Evolutionary conservation across 2,888 invertebrate genomes (phyloP).

Genomic region (Lepas anatifera): DNA sequence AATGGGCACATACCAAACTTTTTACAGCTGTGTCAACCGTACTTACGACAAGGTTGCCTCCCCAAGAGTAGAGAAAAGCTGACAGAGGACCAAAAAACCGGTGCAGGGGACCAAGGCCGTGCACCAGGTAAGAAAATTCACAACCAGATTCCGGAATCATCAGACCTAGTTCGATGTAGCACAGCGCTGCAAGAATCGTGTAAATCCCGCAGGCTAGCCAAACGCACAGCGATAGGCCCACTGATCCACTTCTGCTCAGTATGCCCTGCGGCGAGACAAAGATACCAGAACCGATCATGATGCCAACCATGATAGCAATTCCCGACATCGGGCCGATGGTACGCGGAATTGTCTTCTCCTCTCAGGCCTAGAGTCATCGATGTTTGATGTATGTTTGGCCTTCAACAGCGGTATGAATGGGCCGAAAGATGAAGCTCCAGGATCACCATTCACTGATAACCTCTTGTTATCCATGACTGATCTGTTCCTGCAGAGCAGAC

Average conservation of each 20-base stretch:
- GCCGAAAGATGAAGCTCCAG: too few species aligned
- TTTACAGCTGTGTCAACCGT: constrained; percentile 68
- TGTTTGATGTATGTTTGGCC: too few species aligned
- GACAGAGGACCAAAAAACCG: constrained; percentile 53
- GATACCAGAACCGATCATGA: constrained; percentile 81
- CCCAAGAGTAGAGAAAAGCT: constrained; percentile 63
- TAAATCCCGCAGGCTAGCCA: constrained; percentile 68
- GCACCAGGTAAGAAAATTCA: constrained; percentile 57
- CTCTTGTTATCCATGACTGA: too few species aligned
- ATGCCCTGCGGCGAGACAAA: constrained; percentile 73
- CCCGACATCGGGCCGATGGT: constrained; percentile 62
- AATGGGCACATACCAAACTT: constrained; percentile 61
- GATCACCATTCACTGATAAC: too few species aligned
- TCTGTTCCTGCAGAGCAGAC: too few species aligned
- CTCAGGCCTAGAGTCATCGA: too few species aligned
- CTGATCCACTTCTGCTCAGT: constrained; percentile 59
- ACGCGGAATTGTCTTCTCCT: too few species aligned
- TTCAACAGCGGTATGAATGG: too few species aligned
- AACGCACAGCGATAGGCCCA: constrained; percentile 61
- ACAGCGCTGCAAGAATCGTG: constrained; percentile 65
- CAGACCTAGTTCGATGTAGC: constrained; percentile 68
- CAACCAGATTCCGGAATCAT: constrained; percentile 66
- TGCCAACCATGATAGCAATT: constrained; percentile 67
- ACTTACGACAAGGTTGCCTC: constrained; percentile 56
- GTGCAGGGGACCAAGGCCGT: constrained; percentile 30